Base-by-base conservation (phyloP, 2,113 vertebrate genomes). In the Sarotherodon lohbergeri region DNA sequence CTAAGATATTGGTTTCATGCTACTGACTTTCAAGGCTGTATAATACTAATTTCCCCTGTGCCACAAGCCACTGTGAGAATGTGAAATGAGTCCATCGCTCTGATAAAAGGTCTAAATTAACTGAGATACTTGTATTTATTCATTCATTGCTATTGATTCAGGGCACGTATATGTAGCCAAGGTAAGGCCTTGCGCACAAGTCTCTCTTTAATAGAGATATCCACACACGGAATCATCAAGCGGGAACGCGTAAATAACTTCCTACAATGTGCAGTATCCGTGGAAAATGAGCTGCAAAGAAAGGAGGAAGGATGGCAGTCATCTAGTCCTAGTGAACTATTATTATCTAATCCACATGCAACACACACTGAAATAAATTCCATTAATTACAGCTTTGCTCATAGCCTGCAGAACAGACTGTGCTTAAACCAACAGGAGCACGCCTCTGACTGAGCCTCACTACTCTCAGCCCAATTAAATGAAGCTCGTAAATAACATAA, bases 401-500 rank as follows among this genome's bases (percentile, higher is more conserved):
- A 91, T 4, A 29, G 59, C 87, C 86, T 59, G 10, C 86, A 86
- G 90, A 12, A 22, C 76, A 34, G 63, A 66, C 39, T 43, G 73
- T 9, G 57, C 34, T 85, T 24, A 61, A 82, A 76, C 81, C 88
- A 85, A 83, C 84, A 79, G 86, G 24, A 91, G 83, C 43, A 4
- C 6, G 34, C 61, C 59, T 81, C 88, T 85, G 80, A 81, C 56
- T 52, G 88, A 81, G 88, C 85, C 56, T 32, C 80, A 29, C 88
- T 81, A 27, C 90, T 90, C 93, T 88, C 86, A 92, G 92, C 83
- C 92, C 90, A 92, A 92, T 96, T 95, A 95, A 91, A 92, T 2
- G 9, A 80, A 89, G 83, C 92, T 93, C 93, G 93, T 95, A 95
- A 96, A 95, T 95, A 95, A 91, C 89, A 87, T 84, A 94, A 94